These are phyloP conservation scores for Tachina fera DNA, from an alignment of 2,888 invertebrate genomes.

Conservation along the genomic window DNA sequence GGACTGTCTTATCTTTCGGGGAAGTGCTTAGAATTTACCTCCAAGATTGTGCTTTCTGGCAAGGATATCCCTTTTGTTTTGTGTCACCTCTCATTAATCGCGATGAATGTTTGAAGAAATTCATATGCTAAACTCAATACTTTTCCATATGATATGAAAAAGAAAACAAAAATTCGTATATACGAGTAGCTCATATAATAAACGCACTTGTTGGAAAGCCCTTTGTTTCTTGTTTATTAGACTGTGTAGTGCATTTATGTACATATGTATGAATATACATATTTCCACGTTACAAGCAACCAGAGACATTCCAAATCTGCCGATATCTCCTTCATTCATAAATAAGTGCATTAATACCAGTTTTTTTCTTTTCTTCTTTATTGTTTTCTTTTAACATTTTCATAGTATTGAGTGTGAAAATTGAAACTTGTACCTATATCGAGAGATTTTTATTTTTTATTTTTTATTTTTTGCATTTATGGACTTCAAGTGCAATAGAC, in stretches of 20 bases:
- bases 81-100: too few species aligned
- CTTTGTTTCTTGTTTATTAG: constrained; percentile 27
- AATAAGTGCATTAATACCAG: constrained; percentile 24
- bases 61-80: too few species aligned
- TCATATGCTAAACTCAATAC: too few species aligned
- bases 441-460: constrained; percentile 51
- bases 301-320: constrained; percentile 47
- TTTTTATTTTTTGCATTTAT: constrained; percentile 36
- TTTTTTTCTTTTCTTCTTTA: constrained; percentile 7
- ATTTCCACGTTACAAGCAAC: constrained; percentile 24
- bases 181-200: too few species aligned
- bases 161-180: too few species aligned
- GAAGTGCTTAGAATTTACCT: too few species aligned
- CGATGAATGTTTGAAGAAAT: too few species aligned
- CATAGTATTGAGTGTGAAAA: constrained; percentile 60
- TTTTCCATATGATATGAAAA: too few species aligned
- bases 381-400: constrained; percentile 41
- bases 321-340: constrained; percentile 57
- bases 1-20: too few species aligned
- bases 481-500: constrained; percentile 63
- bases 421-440: constrained; percentile 54
- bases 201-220: too few species aligned
- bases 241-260: constrained; percentile 28
- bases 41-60: too few species aligned
- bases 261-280: constrained; percentile 4